phyloP scores from a whole-genome alignment of 2,888 invertebrate genomes.

The Pseudoips prasinana region DNA sequence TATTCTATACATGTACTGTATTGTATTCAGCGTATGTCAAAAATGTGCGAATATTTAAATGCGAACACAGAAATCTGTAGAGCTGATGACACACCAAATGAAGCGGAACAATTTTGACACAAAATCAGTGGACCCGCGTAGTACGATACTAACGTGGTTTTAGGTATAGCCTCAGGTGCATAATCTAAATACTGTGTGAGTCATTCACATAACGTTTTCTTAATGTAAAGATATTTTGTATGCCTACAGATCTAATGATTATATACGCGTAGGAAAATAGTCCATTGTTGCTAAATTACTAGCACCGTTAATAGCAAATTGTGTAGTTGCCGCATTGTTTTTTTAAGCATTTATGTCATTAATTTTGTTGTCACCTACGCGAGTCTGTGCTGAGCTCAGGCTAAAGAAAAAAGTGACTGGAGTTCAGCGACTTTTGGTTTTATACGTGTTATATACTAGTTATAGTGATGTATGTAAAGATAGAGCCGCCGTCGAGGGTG shows the following conservation, averaged over 20 bases:
- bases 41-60: conserved; percentile 23
- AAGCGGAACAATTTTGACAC: conserved; percentile 8
- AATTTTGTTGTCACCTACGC: conserved; percentile 37
- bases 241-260: conserved; percentile 10
- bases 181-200: conserved; percentile 5
- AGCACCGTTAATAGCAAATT: conserved; percentile 30
- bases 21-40: conserved; percentile 14
- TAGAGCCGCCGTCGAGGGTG: conserved; percentile 44
- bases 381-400: conserved; percentile 14
- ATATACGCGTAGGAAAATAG: conserved; percentile 21
- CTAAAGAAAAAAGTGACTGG: conserved; percentile 28
- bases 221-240: conserved; percentile 1
- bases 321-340: conserved; percentile 27
- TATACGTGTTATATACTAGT: conserved; percentile 12
- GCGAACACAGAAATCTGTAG: conserved; percentile 12
- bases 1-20: conserved; percentile 12
- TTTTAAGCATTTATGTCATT: conserved; percentile 35
- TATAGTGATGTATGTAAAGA: conserved; percentile 14
- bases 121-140: too few species aligned
- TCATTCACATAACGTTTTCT: conserved; percentile 1
- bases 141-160: too few species aligned
- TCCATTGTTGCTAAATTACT: conserved; percentile 36
- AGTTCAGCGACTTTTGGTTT: conserved; percentile 25
- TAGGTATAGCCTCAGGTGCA: conserved; percentile 2
- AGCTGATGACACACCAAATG: conserved; percentile 17